Percentiles rank a stretch among this genome's conserved stretches.
These are phyloP conservation scores for Oligia strigilis DNA, from an alignment of 2,888 invertebrate species.

Conservation along the genomic window DNA sequence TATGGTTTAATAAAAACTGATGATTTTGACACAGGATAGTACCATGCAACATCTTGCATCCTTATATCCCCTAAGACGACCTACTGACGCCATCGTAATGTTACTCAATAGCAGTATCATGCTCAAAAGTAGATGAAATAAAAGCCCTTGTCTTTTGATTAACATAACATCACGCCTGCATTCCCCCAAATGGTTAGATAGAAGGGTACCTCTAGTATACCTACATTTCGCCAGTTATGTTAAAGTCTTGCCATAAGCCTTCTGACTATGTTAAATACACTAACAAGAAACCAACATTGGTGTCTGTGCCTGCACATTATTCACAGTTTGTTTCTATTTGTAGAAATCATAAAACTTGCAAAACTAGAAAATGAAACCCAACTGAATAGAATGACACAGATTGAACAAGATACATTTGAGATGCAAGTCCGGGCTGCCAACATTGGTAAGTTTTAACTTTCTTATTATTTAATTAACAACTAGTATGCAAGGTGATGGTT, in stretches of 20 bases:
- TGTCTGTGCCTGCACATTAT: background rate
- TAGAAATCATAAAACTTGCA: slow-evolving; percentile 97
- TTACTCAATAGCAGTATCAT: background rate
- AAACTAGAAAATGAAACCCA: slow-evolving; percentile 98
- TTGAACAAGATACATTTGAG: slow-evolving; percentile 98
- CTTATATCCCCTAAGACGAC: background rate
- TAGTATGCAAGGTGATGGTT: background rate
- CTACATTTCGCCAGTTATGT: background rate
- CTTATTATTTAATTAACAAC: background rate
- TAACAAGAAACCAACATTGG: background rate
- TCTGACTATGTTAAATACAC: background rate
- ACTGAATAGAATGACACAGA: slow-evolving; percentile 96
- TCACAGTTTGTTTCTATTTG: slow-evolving; percentile 69
- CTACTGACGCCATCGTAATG: background rate
- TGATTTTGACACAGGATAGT: no score
- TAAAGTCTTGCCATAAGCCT: background rate
- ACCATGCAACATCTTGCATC: no score
- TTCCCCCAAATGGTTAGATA: background rate
- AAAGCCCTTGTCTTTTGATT: background rate
- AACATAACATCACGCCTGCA: no score
- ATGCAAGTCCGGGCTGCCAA: slow-evolving; percentile 99
- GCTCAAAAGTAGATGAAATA: background rate
- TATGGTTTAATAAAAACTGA: no score
- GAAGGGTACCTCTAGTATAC: background rate
- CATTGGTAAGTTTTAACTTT: slow-evolving; percentile 90